Evolutionary conservation across 1,140 invertebrate species (phyloP).

Genomic region (Drosophila guanche): DNA sequence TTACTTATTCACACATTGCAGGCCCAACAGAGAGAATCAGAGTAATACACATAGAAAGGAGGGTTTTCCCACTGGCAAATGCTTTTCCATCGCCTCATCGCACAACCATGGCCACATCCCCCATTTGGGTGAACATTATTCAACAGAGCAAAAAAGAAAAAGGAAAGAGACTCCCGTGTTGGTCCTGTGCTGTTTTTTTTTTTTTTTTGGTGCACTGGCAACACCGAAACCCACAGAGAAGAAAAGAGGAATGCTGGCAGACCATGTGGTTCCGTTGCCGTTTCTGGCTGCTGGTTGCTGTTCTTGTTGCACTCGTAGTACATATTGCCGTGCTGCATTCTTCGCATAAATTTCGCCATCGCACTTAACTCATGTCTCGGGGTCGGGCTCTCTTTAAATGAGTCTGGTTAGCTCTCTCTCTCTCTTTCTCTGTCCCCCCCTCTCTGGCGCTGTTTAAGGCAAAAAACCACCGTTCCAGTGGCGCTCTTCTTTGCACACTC

Average conservation of each 20-base stretch:
- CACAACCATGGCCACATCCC: background rate
- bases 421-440: background rate
- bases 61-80: slow-evolving; percentile 45
- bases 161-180: slow-evolving; percentile 15
- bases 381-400: slow-evolving; percentile 65
- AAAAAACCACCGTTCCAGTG: slow-evolving; percentile 32
- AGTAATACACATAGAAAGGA: slow-evolving; percentile 4
- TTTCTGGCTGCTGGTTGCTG: slow-evolving; percentile 29
- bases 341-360: slow-evolving; percentile 80
- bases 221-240: slow-evolving; percentile 41
- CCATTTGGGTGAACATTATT: slow-evolving; percentile 44
- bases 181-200: slow-evolving; percentile 24
- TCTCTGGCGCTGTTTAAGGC: slow-evolving; percentile 56
- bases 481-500: slow-evolving; percentile 1
- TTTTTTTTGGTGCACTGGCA: slow-evolving; percentile 45
- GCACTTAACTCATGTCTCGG: slow-evolving; percentile 77
- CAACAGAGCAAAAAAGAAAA: slow-evolving; percentile 44
- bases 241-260: slow-evolving; percentile 46
- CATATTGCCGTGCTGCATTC: slow-evolving; percentile 76
- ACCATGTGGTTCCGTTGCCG: slow-evolving; percentile 43
- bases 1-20: slow-evolving; percentile 73
- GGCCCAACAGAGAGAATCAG: slow-evolving; percentile 8
- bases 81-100: slow-evolving; percentile 41
- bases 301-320: slow-evolving; percentile 44
- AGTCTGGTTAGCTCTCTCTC: slow-evolving; percentile 50